Evolutionary conservation across 2,797 vertebrate genomes (phyloP).

Genomic region (Thamnophis elegans): DNA sequence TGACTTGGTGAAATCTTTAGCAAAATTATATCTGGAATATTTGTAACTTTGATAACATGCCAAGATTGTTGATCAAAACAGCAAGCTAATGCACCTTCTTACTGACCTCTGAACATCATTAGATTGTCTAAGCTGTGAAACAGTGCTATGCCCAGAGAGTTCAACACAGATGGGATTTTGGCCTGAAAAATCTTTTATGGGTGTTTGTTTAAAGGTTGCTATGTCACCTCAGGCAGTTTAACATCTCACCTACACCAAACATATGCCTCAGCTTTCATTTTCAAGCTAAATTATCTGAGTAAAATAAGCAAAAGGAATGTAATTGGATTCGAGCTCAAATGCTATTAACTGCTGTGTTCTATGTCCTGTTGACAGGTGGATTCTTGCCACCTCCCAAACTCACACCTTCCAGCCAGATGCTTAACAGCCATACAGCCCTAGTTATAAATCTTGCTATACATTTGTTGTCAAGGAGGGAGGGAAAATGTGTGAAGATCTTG

Average conservation of each 20-base stretch:
- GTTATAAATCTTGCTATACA: not conserved
- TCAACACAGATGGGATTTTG: not conserved
- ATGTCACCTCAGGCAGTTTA: not conserved
- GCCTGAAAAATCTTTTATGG: not conserved
- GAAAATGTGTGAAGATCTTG: not conserved
- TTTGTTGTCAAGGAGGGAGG: not conserved
- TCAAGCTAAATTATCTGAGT: not conserved
- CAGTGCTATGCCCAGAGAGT: conserved; percentile 2
- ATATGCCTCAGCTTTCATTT: not conserved
- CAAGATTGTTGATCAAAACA: not conserved
- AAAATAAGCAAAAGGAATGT: not conserved
- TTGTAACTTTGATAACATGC: conserved; percentile 2
- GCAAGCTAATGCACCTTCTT: not conserved
- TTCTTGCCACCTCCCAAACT: no score
- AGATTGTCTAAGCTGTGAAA: not conserved
- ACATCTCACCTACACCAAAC: conserved; percentile 9
- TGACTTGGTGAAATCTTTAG: not conserved
- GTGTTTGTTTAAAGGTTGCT: not conserved
- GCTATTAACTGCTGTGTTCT: not conserved
- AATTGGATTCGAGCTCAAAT: not conserved
- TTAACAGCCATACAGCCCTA: not conserved
- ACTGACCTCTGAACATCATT: not conserved
- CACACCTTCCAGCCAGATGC: not conserved
- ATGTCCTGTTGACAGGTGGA: not conserved
- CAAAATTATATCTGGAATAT: conserved; percentile 38